Evolutionary conservation across 2,113 vertebrate species (phyloP), one percentile per base, ranked within the genome.

Genomic region (Varanus komodoensis): DNA sequence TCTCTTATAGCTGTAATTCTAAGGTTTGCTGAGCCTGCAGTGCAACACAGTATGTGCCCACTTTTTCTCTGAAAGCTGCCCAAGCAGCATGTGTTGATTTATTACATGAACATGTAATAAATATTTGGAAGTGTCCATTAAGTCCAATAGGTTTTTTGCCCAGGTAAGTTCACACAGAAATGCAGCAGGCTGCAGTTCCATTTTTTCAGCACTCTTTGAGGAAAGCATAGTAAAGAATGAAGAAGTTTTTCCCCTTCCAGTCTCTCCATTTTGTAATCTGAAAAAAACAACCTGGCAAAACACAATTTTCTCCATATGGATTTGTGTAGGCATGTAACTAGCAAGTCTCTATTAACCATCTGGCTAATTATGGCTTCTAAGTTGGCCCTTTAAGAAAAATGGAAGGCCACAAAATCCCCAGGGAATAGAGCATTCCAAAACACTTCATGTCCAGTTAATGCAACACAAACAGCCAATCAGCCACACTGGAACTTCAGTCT

Each of bases 291-390:
- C 19, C 71, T 89, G 0, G 7, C 80, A 89, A 94, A 79, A 0
- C 0, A 0, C 8, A 23, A 8, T 54, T 92, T 89, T 69, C 27
- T 29, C 71, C 44, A 52, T 9, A 87, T 8, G 23, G 23, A 87
- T 89, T 87, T 61, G 8, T 50, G 67, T 6, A 1, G 91, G 83
- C 29, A 2, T 48, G 87, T 87, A 80, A 91, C 17, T 73, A 89
- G 38, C 48, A 87, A 87, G 50, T 8, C 27, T 87, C 38, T 83
- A 88, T 89, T 57, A 92, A 89, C 12, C 29, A 89, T 71, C 77
- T 77, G 61, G 79, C 64, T 87, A 78, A 87, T 77, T 90, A 79
- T 73, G 50, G 67, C 48, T 38, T 80, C 29, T 86, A 69, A 32
- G 64, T 38, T 69, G 77, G 74, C n/a, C 74, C 52, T 90, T 80